phyloP scores from a whole-genome alignment of 2,888 invertebrate genomes.

The Holacanthella duospinosa region DNA sequence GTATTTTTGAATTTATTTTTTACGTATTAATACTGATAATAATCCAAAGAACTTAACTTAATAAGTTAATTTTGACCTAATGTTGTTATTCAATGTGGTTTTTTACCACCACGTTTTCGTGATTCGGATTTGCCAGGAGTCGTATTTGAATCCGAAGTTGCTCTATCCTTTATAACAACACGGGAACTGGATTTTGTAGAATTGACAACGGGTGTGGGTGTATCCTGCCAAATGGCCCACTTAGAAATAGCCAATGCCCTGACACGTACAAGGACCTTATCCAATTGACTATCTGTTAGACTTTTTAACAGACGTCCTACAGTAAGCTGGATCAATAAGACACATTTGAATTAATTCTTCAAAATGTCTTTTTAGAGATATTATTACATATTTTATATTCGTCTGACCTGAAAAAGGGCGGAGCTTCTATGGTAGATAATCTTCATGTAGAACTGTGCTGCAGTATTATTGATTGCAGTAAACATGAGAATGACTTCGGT shows the following conservation, averaged over 20 bases:
- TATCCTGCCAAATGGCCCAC: constrained; percentile 21
- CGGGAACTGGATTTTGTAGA: not conserved
- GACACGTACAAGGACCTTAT: constrained; percentile 15
- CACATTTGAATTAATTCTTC: not conserved
- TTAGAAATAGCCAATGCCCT: constrained; percentile 21
- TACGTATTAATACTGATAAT: too few species aligned
- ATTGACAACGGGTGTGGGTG: not conserved
- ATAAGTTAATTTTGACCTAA: too few species aligned
- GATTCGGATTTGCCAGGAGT: not conserved
- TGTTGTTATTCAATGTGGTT: too few species aligned
- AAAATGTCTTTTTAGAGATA: not conserved
- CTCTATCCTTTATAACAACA: not conserved
- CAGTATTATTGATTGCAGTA: constrained; percentile 22
- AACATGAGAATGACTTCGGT: constrained; percentile 29
- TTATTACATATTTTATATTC: too few species aligned
- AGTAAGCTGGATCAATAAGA: constrained; percentile 23
- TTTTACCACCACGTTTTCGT: not conserved
- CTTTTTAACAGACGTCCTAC: constrained; percentile 26
- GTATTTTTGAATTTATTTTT: too few species aligned
- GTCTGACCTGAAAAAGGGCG: constrained; percentile 32
- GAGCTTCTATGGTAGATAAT: constrained; percentile 33
- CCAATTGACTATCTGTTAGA: constrained; percentile 30
- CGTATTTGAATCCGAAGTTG: not conserved
- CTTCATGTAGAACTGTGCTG: constrained; percentile 34
- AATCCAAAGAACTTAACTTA: too few species aligned